Evolutionary conservation across 2,113 vertebrate genomes (phyloP).

Genomic region (Myrmecophaga tridactyla): DNA sequence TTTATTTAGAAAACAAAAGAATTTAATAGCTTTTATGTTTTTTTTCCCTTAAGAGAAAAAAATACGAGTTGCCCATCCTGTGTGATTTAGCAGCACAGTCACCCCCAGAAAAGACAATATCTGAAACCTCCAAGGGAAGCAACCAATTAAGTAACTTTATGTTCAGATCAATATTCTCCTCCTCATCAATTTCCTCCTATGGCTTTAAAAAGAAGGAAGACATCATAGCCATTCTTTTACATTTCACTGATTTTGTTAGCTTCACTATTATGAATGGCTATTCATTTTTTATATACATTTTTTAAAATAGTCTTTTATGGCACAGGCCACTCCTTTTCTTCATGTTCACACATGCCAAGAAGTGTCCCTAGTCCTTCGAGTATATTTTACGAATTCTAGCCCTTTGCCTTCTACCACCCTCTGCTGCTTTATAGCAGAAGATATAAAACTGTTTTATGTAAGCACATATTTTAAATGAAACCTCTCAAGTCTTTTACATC

Average conservation of each 20-base stretch:
- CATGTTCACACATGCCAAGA: background rate
- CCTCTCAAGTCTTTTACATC: background rate
- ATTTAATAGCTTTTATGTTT: background rate
- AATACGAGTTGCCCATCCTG: rapidly evolving
- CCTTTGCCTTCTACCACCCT: background rate
- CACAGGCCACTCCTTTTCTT: too few species aligned
- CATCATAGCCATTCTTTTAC: background rate
- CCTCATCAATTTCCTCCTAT: too few species aligned
- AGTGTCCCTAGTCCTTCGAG: background rate
- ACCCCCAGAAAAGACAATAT: background rate
- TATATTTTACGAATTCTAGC: background rate
- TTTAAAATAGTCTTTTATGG: background rate
- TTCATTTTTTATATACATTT: background rate
- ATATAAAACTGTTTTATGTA: too few species aligned
- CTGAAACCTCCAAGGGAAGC: background rate
- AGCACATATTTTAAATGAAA: background rate
- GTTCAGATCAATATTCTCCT: background rate
- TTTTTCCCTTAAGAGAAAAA: too few species aligned
- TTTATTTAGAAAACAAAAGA: background rate
- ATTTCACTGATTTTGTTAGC: background rate
- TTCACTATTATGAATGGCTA: too few species aligned
- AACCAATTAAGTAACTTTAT: too few species aligned
- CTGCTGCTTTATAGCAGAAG: background rate
- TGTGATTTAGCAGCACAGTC: too few species aligned
- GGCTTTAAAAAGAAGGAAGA: background rate